phyloP scores from a whole-genome alignment of 2,888 invertebrate species.

The Clunio marinus region DNA sequence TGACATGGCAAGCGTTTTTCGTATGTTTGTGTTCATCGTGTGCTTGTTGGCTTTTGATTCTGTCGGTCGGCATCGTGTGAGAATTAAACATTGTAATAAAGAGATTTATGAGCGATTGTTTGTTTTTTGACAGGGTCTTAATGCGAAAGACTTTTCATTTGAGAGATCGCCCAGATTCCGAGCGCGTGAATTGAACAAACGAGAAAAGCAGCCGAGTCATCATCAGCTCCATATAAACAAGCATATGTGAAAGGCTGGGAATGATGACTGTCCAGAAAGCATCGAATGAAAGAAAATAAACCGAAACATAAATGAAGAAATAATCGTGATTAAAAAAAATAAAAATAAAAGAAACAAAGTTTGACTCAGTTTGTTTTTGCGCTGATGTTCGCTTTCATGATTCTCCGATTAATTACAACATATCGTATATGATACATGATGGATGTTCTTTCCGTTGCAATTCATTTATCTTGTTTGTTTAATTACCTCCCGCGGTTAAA shows the following conservation, averaged over 20 bases:
- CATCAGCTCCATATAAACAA: not conserved
- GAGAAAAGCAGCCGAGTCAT: not conserved
- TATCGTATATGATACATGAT: not conserved
- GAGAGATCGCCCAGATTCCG: slow-evolving; percentile 2
- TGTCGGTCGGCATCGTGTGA: slow-evolving; percentile 7
- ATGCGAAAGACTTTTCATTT: not conserved
- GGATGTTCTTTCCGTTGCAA: not conserved
- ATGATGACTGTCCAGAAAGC: too few species aligned
- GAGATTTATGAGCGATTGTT: slow-evolving; percentile 2
- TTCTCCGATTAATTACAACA: slow-evolving; percentile 7
- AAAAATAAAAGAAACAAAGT: too few species aligned
- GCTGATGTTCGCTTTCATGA: too few species aligned
- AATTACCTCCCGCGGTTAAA: not conserved
- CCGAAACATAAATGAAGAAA: not conserved
- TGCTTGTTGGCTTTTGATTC: not conserved
- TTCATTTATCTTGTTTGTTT: not conserved
- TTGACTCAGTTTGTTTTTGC: not conserved
- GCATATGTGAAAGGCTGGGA: slow-evolving; percentile 10
- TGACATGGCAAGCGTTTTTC: slow-evolving; percentile 6
- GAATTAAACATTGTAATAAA: not conserved
- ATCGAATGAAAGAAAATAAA: not conserved
- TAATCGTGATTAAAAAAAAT: not conserved
- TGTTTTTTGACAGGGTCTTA: not conserved
- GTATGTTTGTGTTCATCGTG: not conserved
- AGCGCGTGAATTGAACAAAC: not conserved